Evolutionary conservation across 1,140 invertebrate species (phyloP).

Genomic region (Plodia interpunctella): DNA sequence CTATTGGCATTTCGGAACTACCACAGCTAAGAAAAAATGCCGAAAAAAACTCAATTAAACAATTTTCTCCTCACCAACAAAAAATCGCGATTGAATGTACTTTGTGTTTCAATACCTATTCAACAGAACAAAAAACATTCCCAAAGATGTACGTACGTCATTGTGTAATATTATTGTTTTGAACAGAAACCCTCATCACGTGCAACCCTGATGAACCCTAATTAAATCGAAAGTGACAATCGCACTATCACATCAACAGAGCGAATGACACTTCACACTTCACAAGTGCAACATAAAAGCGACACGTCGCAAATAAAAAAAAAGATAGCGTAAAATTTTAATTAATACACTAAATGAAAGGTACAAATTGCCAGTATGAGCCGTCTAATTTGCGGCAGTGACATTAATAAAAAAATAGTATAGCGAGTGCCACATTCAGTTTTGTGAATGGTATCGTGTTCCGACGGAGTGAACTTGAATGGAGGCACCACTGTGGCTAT

Average conservation of each 20-base stretch:
- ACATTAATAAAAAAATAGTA: slow-evolving; percentile 51
- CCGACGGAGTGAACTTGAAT: slow-evolving; percentile 45
- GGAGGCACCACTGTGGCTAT: slow-evolving; percentile 11
- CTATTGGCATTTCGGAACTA: too few relatives aligned
- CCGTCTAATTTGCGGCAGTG: slow-evolving; percentile 63
- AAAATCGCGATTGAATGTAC: too few relatives aligned
- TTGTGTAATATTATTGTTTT: too few relatives aligned
- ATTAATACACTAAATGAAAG: slow-evolving; percentile 61
- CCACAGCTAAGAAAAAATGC: too few relatives aligned
- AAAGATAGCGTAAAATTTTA: slow-evolving; percentile 66
- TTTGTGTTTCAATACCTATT: too few relatives aligned
- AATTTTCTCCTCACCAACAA: too few relatives aligned
- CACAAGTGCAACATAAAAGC: slow-evolving; percentile 67
- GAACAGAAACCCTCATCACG: background rate
- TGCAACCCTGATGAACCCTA: slow-evolving; percentile 30
- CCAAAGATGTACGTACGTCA: too few relatives aligned
- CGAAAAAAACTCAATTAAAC: too few relatives aligned
- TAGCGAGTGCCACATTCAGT: slow-evolving; percentile 31
- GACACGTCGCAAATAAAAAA: slow-evolving; percentile 36
- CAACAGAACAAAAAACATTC: too few relatives aligned
- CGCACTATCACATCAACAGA: slow-evolving; percentile 39
- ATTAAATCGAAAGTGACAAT: slow-evolving; percentile 55
- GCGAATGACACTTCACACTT: slow-evolving; percentile 62
- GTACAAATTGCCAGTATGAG: slow-evolving; percentile 61
- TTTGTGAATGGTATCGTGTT: slow-evolving; percentile 52